These are phyloP conservation scores for Protaetia brevitarsis DNA, from an alignment of 1,140 invertebrate genomes.

Conservation along the genomic window DNA sequence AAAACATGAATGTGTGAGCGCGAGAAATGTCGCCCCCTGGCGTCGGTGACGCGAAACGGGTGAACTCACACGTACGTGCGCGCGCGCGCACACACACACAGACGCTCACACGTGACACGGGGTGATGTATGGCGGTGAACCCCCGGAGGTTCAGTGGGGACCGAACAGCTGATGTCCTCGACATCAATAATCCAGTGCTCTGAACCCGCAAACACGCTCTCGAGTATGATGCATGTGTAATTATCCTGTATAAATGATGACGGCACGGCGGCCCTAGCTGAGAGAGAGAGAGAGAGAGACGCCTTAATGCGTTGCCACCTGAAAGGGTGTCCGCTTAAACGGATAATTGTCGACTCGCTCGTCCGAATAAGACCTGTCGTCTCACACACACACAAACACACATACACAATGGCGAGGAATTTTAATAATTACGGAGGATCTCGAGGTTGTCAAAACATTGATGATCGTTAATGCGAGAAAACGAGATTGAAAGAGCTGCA, in stretches of 20 bases:
- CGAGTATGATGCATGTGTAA: slow-evolving; percentile 31
- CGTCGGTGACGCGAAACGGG: background rate
- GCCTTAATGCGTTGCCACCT: slow-evolving; percentile 6
- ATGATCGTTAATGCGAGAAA: no score
- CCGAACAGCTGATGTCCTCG: slow-evolving; percentile 28
- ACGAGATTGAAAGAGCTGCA: no score
- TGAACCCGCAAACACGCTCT: slow-evolving; percentile 16
- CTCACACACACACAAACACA: background rate
- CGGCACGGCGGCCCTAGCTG: background rate
- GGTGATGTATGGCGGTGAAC: slow-evolving; percentile 12
- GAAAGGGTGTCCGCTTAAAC: slow-evolving; percentile 11
- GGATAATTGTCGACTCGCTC: slow-evolving; percentile 9
- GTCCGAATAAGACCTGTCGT: background rate
- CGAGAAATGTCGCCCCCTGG: slow-evolving; percentile 20
- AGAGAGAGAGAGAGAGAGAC: no score
- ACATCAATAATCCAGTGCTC: slow-evolving; percentile 27
- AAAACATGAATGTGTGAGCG: slow-evolving; percentile 26
- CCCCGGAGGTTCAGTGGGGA: slow-evolving; percentile 3
- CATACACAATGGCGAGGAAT: background rate
- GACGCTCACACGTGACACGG: background rate
- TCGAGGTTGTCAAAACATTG: no score
- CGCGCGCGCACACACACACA: background rate
- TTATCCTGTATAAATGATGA: slow-evolving; percentile 30
- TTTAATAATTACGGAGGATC: background rate
- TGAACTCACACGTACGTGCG: background rate